Conservation (phyloP, 2,113 vertebrate species). For the Podilymbus podiceps region DNA sequence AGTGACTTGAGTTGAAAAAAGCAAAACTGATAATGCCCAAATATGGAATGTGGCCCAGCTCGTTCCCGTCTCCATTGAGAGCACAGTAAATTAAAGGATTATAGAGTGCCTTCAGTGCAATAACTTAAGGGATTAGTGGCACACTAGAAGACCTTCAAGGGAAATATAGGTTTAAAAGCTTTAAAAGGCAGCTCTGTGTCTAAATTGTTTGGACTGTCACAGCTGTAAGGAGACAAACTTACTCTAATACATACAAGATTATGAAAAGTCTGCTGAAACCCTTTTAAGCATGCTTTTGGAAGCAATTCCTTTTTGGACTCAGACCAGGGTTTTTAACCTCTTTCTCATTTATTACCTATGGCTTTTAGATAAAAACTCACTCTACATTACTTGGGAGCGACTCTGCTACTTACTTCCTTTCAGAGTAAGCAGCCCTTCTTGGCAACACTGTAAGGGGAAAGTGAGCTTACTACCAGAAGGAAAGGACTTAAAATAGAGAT, state of each 20-base stretch:
- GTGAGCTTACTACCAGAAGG: background rate
- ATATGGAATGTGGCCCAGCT: background rate
- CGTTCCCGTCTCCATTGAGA: background rate
- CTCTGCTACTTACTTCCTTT: background rate
- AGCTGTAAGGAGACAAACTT: conserved; percentile 47
- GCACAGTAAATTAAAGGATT: conserved; percentile 60
- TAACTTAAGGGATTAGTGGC: conserved; percentile 57
- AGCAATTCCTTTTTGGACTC: conserved; percentile 1
- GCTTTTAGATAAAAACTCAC: conserved; percentile 22
- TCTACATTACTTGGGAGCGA: background rate
- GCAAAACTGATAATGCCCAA: conserved; percentile 1
- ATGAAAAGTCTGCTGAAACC: conserved; percentile 14
- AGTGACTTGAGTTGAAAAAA: background rate
- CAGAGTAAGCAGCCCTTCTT: background rate
- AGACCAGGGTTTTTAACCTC: conserved; percentile 20
- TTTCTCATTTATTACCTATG: conserved; percentile 13
- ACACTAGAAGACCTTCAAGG: conserved; percentile 46
- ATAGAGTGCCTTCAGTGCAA: conserved; percentile 55
- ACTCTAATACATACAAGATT: conserved; percentile 1
- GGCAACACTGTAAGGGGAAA: background rate
- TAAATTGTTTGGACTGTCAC: conserved; percentile 56
- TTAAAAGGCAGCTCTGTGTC: conserved; percentile 63
- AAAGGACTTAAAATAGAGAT: background rate
- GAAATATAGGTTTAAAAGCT: conserved; percentile 64
- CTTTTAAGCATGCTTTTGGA: conserved; percentile 11